Base-by-base conservation (phyloP, 2,113 vertebrate genomes). In the Oxyura jamaicensis region DNA sequence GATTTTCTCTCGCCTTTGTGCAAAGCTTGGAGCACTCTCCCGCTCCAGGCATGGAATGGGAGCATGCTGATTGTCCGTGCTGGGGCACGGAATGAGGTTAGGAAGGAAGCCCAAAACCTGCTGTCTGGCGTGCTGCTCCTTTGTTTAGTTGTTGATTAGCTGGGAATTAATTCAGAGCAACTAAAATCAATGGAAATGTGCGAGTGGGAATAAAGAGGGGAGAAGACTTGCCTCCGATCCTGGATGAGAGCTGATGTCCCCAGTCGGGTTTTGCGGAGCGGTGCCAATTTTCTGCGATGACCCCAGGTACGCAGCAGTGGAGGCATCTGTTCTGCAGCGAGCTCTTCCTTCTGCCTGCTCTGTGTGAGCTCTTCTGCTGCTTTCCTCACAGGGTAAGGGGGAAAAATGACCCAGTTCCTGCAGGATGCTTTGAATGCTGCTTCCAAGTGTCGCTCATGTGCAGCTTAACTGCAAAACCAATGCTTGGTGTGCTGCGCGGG, bases 41-140 rank as follows among this genome's bases (percentile, higher is more conserved):
- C 18, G 3, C n/a, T 77, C 28, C 5, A 18, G 31, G 33, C 28
- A 25, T 4, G 28, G 10, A 83, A 41, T 68, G 8, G 18, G 2
- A 36, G 2, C 21, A 8, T 4, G 1, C 19, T 39, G 48, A 21
- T 2, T 39, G 11, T 13, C 14, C 10, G 1, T 4, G 21, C 11
- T 18, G 31, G 58, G n/a, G 75, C 48, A 44, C 19, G 29, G n/a
- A 50, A 29, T 31, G 53, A 69, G 41, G 42, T 69, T 68, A 14
- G 29, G 52, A 60, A 31, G 52, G 13, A 76, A 42, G 31, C 17
- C 15, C 60, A 82, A 60, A 82, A 46, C 7, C 29, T 78, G 55
- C 5, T 71, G 2, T 36, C 86, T 71, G 29, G 2, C n/a, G 8
- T n/a, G 25, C 29, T 81, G 16, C n/a, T 84, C 31, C 66, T 78